A percentile compares a stretch with the other conserved stretches of the same genome.
phyloP scores from a whole-genome alignment of 2,797 vertebrate species.

The Alcedo atthis region DNA sequence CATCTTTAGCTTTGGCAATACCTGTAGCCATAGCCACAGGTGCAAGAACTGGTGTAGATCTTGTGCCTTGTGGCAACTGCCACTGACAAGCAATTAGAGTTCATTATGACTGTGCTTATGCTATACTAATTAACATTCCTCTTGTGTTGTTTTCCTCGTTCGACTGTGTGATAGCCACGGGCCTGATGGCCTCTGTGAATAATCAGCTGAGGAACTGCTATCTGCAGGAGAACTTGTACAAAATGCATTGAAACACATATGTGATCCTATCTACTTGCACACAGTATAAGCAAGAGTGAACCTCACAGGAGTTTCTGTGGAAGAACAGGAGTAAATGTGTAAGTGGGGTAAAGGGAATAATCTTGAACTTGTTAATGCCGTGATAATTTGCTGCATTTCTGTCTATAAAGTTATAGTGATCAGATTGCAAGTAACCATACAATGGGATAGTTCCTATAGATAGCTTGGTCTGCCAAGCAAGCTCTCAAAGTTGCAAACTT shows the following conservation, averaged over 20 bases:
- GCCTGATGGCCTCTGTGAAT: slow-evolving; percentile 74
- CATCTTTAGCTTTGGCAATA: neutral
- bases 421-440: neutral
- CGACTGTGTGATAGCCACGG: slow-evolving; percentile 73
- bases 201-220: slow-evolving; percentile 64
- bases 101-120: slow-evolving; percentile 86
- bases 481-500: neutral
- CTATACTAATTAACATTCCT: slow-evolving; percentile 88
- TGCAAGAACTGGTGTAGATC: slow-evolving; percentile 52
- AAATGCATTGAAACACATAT: slow-evolving; percentile 20
- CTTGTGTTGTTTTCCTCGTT: slow-evolving; percentile 77
- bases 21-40: slow-evolving; percentile 7
- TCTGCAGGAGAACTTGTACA: slow-evolving; percentile 17
- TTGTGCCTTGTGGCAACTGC: slow-evolving; percentile 76
- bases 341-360: neutral
- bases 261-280: slow-evolving; percentile 8
- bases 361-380: neutral
- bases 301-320: neutral
- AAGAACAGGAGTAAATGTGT: neutral
- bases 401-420: neutral
- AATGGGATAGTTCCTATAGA: neutral
- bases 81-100: slow-evolving; percentile 87
- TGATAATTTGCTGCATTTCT: neutral
- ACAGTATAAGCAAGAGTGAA: neutral
- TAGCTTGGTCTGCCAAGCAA: neutral